A percentile compares a stretch with the other conserved stretches of the same genome.
These are phyloP conservation scores for Anguilla marmorata DNA, from an alignment of 2,797 vertebrate genomes.

Conservation along the genomic window DNA sequence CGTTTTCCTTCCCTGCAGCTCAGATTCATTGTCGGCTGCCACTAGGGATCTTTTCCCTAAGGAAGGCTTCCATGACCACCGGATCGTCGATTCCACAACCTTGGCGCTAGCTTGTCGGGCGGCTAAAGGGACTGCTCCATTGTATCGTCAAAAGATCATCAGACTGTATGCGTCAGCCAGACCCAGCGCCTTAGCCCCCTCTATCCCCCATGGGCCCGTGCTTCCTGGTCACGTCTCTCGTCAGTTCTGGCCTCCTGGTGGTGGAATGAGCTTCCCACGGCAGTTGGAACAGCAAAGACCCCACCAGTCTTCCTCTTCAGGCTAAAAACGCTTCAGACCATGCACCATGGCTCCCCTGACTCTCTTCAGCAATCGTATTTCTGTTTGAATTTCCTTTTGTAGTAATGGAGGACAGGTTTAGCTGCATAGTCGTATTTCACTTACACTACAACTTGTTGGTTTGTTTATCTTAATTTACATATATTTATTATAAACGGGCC, in stretches of 20 bases:
- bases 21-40: constrained; percentile 19
- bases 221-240: background rate
- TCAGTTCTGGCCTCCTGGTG: background rate
- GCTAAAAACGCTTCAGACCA: background rate
- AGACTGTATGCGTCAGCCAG: background rate
- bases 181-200: background rate
- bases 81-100: background rate
- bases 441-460: background rate
- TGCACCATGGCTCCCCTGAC: background rate
- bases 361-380: background rate
- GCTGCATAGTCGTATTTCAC: background rate
- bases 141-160: background rate
- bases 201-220: background rate
- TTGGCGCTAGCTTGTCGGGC: background rate
- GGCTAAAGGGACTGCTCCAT: background rate
- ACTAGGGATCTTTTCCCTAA: background rate
- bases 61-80: background rate
- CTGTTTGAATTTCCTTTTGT: background rate
- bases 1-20: background rate
- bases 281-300: background rate
- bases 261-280: background rate
- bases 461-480: background rate
- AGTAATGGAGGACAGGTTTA: background rate
- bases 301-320: background rate
- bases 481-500: background rate